phyloP scores from a whole-genome alignment of 2,113 vertebrate species.

The Oryzias curvinotus region DNA sequence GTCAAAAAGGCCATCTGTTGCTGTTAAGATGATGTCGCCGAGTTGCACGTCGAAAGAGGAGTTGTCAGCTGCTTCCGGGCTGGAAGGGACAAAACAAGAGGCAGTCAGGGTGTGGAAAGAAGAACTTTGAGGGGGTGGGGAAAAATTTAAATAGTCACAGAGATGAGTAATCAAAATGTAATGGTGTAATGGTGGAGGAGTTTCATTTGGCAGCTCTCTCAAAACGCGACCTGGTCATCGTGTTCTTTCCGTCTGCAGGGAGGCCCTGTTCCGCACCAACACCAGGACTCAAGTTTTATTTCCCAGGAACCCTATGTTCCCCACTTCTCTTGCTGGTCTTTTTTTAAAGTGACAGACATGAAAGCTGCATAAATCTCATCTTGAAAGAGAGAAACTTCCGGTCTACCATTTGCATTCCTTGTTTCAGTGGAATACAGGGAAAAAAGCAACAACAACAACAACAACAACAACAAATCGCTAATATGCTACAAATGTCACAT shows the following conservation, averaged over 20 bases:
- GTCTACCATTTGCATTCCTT: too few relatives aligned
- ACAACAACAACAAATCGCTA: too few relatives aligned
- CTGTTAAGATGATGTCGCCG: slow-evolving; percentile 96
- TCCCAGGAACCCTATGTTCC: slow-evolving; percentile 20
- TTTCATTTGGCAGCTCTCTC: slow-evolving; percentile 27
- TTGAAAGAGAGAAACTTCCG: too few relatives aligned
- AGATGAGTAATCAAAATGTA: slow-evolving; percentile 29
- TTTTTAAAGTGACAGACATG: slow-evolving; percentile 14
- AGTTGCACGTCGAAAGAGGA: slow-evolving; percentile 97
- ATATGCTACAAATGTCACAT: background rate
- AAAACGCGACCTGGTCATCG: slow-evolving; percentile 1
- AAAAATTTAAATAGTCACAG: slow-evolving; percentile 20
- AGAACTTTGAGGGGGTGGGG: slow-evolving; percentile 12
- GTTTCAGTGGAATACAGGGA: too few relatives aligned
- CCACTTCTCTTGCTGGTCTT: slow-evolving; percentile 5
- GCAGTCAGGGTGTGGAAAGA: slow-evolving; percentile 12
- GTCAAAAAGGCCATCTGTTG: slow-evolving; percentile 96
- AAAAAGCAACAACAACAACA: too few relatives aligned
- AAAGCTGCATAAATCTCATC: too few relatives aligned
- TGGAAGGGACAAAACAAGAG: slow-evolving; percentile 58
- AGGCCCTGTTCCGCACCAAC: slow-evolving; percentile 21
- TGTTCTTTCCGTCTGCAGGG: slow-evolving; percentile 7
- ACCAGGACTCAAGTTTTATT: slow-evolving; percentile 24
- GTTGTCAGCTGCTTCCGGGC: slow-evolving; percentile 94
- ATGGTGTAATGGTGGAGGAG: background rate